Base-by-base conservation (phyloP, 2,888 invertebrate genomes). In the Coleophora deauratella region DNA sequence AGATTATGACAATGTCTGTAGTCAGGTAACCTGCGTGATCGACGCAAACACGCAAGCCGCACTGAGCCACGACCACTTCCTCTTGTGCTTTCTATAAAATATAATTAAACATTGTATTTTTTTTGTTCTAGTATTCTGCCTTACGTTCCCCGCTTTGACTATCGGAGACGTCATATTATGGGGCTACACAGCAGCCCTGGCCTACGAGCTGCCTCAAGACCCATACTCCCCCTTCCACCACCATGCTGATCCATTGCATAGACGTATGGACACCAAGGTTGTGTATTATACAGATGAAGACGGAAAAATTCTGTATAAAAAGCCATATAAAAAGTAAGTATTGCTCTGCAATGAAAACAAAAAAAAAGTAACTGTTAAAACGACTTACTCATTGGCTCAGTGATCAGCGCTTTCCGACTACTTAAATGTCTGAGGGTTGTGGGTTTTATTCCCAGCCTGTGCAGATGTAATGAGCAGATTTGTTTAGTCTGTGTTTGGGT, bases 151-250 rank as follows among this genome's bases (percentile, higher is more conserved):
- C 0, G 79, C 85, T 32, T 61, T 80, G 1, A 51, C 70, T 1
- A 88, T 90, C 2, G 81, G 87, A 0, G 87, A 88, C 44, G 87
- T 89, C 36, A 88, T 92, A 46, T 87, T 91, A 9, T 80, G 90
- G 55, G 93, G 93, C 0, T 86, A 90, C 37, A 94, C 93, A 0
- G 91, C 92, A 1, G 93, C 93, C 0, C 70, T 94, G 54, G 93
- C 94, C 2, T 94, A 91, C 88, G 91, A 93, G 57, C 66, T 94
- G 34, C 94, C 94, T 0, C 90, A 91, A 49, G 89, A 90, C 46
- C 89, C 81, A 0, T 86, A 86, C 50, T 84, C 85, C 0, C 86
- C 84, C 0, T 86, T 78, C 44, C 47, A 67, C 34, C 85, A 86
- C 37, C 65, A 67, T 3, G 86, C 78, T 0, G 86, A 86, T 38